Conservation (phyloP, 2,797 vertebrate genomes). For the Sparus aurata region DNA sequence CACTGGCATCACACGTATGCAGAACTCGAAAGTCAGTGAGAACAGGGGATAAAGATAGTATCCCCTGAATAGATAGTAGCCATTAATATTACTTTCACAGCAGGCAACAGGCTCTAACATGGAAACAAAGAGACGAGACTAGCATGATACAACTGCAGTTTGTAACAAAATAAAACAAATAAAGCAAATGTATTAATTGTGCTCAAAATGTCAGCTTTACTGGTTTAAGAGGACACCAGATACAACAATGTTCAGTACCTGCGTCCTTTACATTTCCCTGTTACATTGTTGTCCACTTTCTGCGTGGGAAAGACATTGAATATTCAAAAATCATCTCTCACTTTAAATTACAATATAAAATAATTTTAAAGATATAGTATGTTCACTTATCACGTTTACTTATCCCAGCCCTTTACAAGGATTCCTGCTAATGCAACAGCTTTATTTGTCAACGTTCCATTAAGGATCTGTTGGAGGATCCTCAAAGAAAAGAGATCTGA, state of each 20-base stretch:
- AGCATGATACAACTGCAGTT: slow-evolving; percentile 5
- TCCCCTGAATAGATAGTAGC: slow-evolving; percentile 29
- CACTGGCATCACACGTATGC: slow-evolving; percentile 58
- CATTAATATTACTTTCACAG: slow-evolving; percentile 55
- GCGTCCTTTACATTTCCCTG: background rate
- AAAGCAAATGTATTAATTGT: slow-evolving; percentile 1
- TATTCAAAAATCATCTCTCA: background rate
- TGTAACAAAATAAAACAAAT: slow-evolving; percentile 31
- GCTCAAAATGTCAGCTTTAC: slow-evolving; percentile 19
- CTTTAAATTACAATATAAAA: background rate
- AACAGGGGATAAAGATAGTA: slow-evolving; percentile 54
- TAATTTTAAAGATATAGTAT: background rate
- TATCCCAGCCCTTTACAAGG: background rate
- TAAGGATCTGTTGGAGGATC: background rate
- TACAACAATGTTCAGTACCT: background rate
- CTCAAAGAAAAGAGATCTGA: slow-evolving; percentile 17
- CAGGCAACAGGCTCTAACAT: slow-evolving; percentile 24
- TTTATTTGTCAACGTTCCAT: background rate
- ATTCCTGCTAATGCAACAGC: background rate
- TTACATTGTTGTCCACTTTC: background rate
- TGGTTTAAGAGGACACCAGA: background rate
- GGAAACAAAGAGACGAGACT: slow-evolving; percentile 33
- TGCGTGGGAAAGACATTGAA: background rate
- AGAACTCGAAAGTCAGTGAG: slow-evolving; percentile 46
- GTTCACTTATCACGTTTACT: background rate